These are phyloP conservation scores for Lagopus muta DNA, from an alignment of 2,113 vertebrate genomes.

Conservation along the genomic window DNA sequence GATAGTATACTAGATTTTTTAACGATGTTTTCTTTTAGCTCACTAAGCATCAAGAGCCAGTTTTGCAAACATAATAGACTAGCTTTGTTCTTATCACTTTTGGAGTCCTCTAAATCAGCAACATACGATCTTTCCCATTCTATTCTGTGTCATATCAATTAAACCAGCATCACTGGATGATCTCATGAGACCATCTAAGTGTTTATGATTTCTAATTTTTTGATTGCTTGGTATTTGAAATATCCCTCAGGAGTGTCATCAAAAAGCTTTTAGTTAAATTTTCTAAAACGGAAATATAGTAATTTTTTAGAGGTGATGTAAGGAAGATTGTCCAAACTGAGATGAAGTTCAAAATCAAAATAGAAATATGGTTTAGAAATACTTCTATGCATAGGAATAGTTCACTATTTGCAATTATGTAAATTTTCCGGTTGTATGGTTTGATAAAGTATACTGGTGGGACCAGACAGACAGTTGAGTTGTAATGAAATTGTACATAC, in stretches of 20 bases:
- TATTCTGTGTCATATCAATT: background rate
- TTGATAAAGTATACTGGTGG: background rate
- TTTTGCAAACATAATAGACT: background rate
- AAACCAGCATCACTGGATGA: background rate
- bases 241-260: background rate
- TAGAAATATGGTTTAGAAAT: background rate
- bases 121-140: background rate
- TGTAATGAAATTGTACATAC: background rate
- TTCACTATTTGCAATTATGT: background rate
- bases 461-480: background rate
- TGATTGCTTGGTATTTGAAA: background rate
- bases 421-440: background rate
- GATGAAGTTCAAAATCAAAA: background rate
- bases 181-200: background rate
- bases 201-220: conserved; percentile 4
- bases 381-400: background rate
- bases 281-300: background rate
- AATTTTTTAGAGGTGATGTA: background rate
- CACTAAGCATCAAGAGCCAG: background rate
- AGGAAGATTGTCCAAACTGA: background rate
- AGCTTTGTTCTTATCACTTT: background rate
- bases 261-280: background rate
- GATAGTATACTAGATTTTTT: background rate
- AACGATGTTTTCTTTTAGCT: background rate
- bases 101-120: background rate